A percentile compares a stretch with the other conserved stretches of the same genome.
Conservation (phyloP, 2,888 invertebrate genomes). For the Gibbula magus region DNA sequence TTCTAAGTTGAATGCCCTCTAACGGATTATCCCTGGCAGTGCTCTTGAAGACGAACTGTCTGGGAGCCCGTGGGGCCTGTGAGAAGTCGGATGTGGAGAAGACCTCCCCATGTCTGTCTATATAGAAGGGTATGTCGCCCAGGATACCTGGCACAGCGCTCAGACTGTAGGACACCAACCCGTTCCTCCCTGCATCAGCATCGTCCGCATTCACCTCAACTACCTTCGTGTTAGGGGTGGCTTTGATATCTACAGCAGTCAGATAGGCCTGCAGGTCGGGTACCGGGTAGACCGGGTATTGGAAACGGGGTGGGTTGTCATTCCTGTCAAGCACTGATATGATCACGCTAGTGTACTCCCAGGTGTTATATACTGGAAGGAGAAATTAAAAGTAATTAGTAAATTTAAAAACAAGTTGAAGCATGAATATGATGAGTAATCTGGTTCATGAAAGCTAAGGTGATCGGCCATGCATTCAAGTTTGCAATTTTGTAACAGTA, state of each 20-base stretch:
- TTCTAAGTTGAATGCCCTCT: not conserved
- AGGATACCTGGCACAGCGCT: not conserved
- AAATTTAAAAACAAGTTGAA: too few relatives aligned
- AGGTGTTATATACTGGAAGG: conserved; percentile 60
- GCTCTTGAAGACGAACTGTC: conserved; percentile 44
- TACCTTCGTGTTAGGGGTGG: conserved; percentile 84
- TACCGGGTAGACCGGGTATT: conserved; percentile 80
- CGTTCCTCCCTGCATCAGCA: conserved; percentile 46
- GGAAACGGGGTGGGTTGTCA: conserved; percentile 90
- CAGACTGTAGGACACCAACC: conserved; percentile 42
- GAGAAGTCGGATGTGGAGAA: conserved; percentile 41
- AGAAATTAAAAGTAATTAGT: conserved; percentile 61
- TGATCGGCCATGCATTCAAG: too few relatives aligned
- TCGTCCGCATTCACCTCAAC: conserved; percentile 84
- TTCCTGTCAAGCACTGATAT: conserved; percentile 91
- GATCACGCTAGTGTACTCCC: conserved; percentile 78
- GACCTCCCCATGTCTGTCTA: conserved; percentile 27
- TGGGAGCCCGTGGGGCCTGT: conserved; percentile 9
- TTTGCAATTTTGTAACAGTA: too few relatives aligned
- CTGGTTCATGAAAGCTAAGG: too few relatives aligned
- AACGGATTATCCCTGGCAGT: conserved; percentile 43
- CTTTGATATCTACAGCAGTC: conserved; percentile 85
- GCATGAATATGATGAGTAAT: too few relatives aligned
- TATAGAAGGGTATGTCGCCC: conserved; percentile 27
- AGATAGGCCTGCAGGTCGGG: conserved; percentile 79